phyloP scores from a whole-genome alignment of 2,113 vertebrate genomes.

The Grammomys surdaster region DNA sequence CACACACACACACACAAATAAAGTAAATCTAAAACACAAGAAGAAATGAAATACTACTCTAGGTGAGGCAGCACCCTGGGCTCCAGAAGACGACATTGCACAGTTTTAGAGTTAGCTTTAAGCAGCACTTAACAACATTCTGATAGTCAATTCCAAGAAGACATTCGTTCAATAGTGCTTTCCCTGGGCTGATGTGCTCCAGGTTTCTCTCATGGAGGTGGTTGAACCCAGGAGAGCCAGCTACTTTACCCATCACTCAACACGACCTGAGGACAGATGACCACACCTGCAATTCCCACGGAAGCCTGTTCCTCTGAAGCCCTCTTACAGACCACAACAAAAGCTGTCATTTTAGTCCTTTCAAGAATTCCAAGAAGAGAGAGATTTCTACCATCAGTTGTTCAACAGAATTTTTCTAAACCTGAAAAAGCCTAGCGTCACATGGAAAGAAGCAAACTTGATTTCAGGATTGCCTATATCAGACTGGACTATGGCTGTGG shows the following conservation, averaged over 20 bases:
- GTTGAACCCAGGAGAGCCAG: background rate
- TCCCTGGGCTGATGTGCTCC: background rate
- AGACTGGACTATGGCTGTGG: background rate
- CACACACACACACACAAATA: background rate
- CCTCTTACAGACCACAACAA: background rate
- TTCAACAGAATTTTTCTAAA: background rate
- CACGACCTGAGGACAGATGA: background rate
- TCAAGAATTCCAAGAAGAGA: conserved; percentile 8
- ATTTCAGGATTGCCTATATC: background rate
- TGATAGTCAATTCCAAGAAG: background rate
- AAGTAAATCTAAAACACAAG: background rate
- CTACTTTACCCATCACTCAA: too few relatives aligned
- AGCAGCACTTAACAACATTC: background rate
- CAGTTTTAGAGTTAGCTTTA: background rate
- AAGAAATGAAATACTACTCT: background rate
- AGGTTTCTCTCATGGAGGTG: background rate
- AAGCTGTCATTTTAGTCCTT: background rate
- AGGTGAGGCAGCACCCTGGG: accelerated
- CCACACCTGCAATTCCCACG: accelerated
- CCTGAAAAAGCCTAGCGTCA: background rate
- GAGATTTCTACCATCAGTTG: background rate
- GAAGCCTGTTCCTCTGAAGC: background rate
- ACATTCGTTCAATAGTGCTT: background rate
- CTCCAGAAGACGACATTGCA: background rate
- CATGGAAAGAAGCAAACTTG: background rate